These are phyloP conservation scores for Microcebus ravelobensis DNA, from an alignment of 2,113 vertebrate genomes.

Conservation along the genomic window DNA sequence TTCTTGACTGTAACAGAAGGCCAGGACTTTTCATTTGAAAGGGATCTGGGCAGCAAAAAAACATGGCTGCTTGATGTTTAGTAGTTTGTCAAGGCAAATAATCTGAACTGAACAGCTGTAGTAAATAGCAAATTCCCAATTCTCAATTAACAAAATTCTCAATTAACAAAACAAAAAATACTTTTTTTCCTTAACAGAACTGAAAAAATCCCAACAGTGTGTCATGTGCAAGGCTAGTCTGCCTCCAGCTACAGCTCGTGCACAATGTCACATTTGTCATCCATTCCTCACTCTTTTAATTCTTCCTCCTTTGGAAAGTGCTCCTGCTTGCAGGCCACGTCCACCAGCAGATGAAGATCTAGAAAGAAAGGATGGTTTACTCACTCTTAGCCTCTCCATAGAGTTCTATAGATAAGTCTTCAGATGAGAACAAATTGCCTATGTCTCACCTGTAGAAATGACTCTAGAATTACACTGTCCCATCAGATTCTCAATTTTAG, in stretches of 20 bases:
- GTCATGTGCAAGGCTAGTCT: constrained; percentile 60
- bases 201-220: constrained; percentile 69
- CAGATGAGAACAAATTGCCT: constrained; percentile 36
- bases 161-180: constrained; percentile 63
- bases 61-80: constrained; percentile 58
- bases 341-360: constrained; percentile 86
- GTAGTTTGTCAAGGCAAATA: constrained; percentile 67
- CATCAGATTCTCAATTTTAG: constrained; percentile 30
- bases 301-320: constrained; percentile 80
- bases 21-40: constrained; percentile 62
- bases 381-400: constrained; percentile 20
- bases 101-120: constrained; percentile 65
- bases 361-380: constrained; percentile 77
- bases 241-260: constrained; percentile 75
- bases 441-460: background rate
- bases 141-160: constrained; percentile 72
- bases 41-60: constrained; percentile 54
- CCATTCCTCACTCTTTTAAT: constrained; percentile 78
- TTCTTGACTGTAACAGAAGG: constrained; percentile 60
- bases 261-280: constrained; percentile 77
- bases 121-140: constrained; percentile 70
- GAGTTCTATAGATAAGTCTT: constrained; percentile 1
- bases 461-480: constrained; percentile 34
- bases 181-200: constrained; percentile 67
- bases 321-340: constrained; percentile 83